phyloP scores from a whole-genome alignment of 2,888 invertebrate genomes.

The Idaea aversata region DNA sequence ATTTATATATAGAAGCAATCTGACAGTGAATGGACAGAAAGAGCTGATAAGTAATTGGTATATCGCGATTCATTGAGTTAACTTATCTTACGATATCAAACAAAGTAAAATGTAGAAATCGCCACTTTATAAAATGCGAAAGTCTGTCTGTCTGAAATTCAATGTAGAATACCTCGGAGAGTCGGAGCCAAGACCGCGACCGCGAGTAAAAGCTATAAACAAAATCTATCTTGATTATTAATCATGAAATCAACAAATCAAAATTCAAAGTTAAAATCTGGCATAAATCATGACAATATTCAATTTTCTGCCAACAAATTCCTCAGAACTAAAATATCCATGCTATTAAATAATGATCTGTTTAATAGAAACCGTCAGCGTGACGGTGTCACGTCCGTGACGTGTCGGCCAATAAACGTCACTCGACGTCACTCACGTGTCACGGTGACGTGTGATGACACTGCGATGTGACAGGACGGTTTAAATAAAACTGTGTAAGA shows the following conservation, averaged over 20 bases:
- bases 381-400: conserved; percentile 32
- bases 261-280: not conserved
- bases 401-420: conserved; percentile 50
- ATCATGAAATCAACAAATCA: not conserved
- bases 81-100: no score
- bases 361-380: not conserved
- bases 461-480: not conserved
- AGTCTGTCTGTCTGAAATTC: not conserved
- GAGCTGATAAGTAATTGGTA: no score
- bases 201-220: not conserved
- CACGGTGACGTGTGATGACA: conserved; percentile 31
- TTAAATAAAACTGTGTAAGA: not conserved
- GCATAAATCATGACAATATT: conserved; percentile 1
- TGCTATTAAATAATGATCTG: not conserved
- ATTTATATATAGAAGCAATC: no score
- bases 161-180: no score
- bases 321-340: conserved; percentile 5
- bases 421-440: conserved; percentile 26
- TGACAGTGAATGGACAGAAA: no score
- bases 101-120: no score
- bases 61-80: no score
- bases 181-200: no score
- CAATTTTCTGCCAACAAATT: conserved; percentile 9
- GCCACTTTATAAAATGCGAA: not conserved
- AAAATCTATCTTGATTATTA: not conserved